These are phyloP conservation scores for Siphonodentalium dalli DNA, from an alignment of 2,888 invertebrate species.

Conservation along the genomic window DNA sequence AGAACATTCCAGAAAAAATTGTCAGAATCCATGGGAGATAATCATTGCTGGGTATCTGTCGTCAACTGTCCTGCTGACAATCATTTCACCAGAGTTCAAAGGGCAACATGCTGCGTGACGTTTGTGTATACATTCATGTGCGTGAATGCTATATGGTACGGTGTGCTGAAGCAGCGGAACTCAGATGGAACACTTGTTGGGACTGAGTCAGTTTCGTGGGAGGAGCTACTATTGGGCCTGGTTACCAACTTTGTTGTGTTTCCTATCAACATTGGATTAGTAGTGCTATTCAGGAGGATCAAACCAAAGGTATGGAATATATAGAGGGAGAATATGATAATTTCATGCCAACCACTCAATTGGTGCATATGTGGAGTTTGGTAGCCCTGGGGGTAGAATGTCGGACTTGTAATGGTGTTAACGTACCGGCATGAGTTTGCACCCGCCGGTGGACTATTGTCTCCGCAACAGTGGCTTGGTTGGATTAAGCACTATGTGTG, in stretches of 20 bases:
- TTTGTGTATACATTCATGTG: constrained; percentile 53
- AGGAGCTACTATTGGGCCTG: constrained; percentile 52
- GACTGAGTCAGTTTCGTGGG: constrained; percentile 47
- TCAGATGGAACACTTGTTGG: constrained; percentile 16
- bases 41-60: constrained; percentile 55
- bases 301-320: constrained; percentile 42
- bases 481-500: too few relatives aligned
- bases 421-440: too few relatives aligned
- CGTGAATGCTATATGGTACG: constrained; percentile 59
- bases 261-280: constrained; percentile 46
- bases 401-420: too few relatives aligned
- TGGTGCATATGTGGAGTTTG: not conserved
- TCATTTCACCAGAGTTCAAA: constrained; percentile 55
- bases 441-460: too few relatives aligned
- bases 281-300: constrained; percentile 53
- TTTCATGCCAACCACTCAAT: not conserved
- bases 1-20: constrained; percentile 38
- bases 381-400: not conserved
- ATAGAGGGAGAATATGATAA: not conserved
- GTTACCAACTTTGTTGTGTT: constrained; percentile 47
- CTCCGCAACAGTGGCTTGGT: too few relatives aligned
- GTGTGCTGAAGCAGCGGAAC: constrained; percentile 42
- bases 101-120: constrained; percentile 52
- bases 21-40: constrained; percentile 44
- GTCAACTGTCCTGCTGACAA: constrained; percentile 52